Percentiles rank a stretch among this genome's conserved stretches.
Evolutionary conservation across 2,797 vertebrate species (phyloP).

Genomic region (Neosilurus hyrtlii): DNA sequence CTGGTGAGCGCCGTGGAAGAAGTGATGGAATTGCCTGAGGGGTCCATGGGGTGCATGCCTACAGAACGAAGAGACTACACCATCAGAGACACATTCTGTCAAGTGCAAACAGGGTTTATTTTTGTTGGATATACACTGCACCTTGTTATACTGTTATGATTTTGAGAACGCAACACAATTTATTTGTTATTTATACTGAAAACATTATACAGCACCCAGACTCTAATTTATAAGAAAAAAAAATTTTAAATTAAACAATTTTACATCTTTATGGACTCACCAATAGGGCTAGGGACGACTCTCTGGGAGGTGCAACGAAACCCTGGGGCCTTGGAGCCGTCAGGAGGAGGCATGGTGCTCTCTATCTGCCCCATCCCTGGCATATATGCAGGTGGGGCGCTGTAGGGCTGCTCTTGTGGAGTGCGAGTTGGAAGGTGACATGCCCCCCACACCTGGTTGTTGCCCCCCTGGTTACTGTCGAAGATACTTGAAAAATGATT

Average conservation of each 20-base stretch:
- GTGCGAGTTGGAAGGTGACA: slow-evolving; percentile 87
- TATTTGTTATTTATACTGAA: background rate
- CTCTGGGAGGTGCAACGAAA: slow-evolving; percentile 89
- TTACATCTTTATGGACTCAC: slow-evolving; percentile 70
- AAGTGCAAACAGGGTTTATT: background rate
- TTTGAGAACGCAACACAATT: background rate
- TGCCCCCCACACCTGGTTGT: slow-evolving; percentile 94
- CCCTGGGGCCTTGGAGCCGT: slow-evolving; percentile 95
- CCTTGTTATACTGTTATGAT: background rate
- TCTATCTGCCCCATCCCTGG: slow-evolving; percentile 89
- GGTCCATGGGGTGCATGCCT: slow-evolving; percentile 83
- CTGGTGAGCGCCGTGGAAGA: slow-evolving; percentile 84
- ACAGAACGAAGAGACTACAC: slow-evolving; percentile 44
- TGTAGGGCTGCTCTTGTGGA: slow-evolving; percentile 86
- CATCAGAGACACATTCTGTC: background rate
- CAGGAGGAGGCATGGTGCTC: slow-evolving; percentile 81
- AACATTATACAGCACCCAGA: too few relatives aligned
- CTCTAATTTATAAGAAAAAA: too few relatives aligned
- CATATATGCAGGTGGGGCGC: slow-evolving; percentile 85
- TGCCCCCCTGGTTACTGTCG: slow-evolving; percentile 90
- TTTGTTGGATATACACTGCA: background rate
- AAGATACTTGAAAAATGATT: slow-evolving; percentile 98
- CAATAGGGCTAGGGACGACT: slow-evolving; percentile 90
- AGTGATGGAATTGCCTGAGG: slow-evolving; percentile 77
- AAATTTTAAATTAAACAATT: background rate